Evolutionary conservation across 2,888 invertebrate species (phyloP), one percentile per base, ranked within the genome.

Genomic region (Plagodis pulveraria): DNA sequence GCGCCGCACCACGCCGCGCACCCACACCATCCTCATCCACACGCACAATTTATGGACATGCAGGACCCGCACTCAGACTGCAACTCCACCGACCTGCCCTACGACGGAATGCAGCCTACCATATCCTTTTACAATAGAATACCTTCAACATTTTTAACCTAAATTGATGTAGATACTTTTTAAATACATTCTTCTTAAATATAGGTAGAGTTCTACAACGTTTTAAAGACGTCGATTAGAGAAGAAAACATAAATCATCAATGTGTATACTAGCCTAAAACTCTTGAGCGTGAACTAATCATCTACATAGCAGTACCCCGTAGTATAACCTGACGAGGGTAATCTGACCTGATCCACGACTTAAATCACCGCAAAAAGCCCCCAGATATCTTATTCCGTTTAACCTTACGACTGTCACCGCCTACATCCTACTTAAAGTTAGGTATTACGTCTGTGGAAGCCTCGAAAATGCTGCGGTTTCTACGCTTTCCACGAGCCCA

Each of bases 91-190:
- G 98, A 98, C 91, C 96, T 97, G 92, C 95, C 96, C 82, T 98
- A 97, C 94, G 98, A 98, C 90, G 97, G 97, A 89, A 95, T 97
- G 93, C 97, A 97, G 94, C 97, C 97, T 95, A 97, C 97, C 95
- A 97, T 98, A 97, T 98, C 98, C 96, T 98, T 98, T 97, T 95
- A 5, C 94, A 83, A 71, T 69, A 68, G 53, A 94, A 22, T 22
- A 22, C 4, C 4, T 22, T 22, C 22, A 22, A 22, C 4, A 22
- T 22, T 22, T 22, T 22, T 22, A 1, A 22, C 22, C 22, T 22
- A 22, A 22, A 22, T 22, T 22, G 22, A 22, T 22, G 22, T 22
- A 22, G 22, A 22, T 4, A 22, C 22, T 22, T 22, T 22, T 22
- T 4, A 22, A 22, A 22, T 22, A 22, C 22, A 22, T 1, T 22